Percentiles rank a stretch among this genome's conserved stretches.
phyloP scores from a whole-genome alignment of 2,113 vertebrate species.

The Pterocles burchelli region DNA sequence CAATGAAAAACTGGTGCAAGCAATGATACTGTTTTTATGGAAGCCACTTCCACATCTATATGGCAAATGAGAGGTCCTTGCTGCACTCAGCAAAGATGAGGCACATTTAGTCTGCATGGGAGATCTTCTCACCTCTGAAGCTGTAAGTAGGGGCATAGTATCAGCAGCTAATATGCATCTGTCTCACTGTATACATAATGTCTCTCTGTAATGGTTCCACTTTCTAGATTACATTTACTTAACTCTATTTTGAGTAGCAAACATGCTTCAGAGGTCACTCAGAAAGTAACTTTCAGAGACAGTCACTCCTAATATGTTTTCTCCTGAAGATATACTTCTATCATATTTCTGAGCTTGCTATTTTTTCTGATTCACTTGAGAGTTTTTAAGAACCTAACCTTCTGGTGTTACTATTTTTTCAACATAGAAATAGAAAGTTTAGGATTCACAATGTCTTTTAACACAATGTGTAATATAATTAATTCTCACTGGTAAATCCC shows the following conservation, averaged over 20 bases:
- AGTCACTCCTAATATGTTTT: background rate
- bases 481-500: background rate
- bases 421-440: background rate
- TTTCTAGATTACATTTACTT: slow-evolving; percentile 4
- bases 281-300: background rate
- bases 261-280: background rate
- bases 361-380: background rate
- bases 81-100: background rate
- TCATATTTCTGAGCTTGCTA: background rate
- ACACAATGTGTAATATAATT: slow-evolving; percentile 7
- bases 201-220: background rate
- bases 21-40: background rate
- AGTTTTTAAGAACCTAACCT: background rate
- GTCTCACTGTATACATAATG: background rate
- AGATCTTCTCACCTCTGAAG: slow-evolving; percentile 4
- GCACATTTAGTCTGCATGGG: background rate
- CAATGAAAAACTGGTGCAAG: background rate
- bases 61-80: background rate
- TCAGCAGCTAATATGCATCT: background rate
- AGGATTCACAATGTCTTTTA: background rate
- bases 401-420: background rate
- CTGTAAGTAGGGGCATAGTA: background rate
- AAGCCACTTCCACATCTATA: background rate
- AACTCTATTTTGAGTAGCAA: background rate
- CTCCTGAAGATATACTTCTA: background rate